Percentiles rank a stretch among this genome's conserved stretches.
phyloP scores from a whole-genome alignment of 2,797 vertebrate genomes.

The Alectoris magna region DNA sequence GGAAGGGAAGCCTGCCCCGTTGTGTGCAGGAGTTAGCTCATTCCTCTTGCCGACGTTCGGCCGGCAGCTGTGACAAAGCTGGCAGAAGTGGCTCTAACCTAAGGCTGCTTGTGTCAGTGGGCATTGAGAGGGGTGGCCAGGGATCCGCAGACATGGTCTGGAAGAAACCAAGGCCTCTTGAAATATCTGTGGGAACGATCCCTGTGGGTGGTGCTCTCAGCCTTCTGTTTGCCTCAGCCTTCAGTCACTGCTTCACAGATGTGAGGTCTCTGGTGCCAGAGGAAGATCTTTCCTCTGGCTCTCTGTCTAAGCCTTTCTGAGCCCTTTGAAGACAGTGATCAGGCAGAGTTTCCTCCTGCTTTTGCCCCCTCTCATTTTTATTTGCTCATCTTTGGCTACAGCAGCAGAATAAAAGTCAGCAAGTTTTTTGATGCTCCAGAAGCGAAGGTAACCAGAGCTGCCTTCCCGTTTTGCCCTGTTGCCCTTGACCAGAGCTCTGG shows the following conservation, averaged over 20 bases:
- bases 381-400: neutral
- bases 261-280: constrained; percentile 33
- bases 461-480: neutral
- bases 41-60: neutral
- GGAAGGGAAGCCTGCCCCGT: constrained; percentile 41
- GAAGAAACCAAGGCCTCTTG: neutral
- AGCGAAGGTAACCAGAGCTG: neutral
- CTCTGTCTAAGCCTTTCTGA: neutral
- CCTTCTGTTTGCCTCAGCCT: neutral
- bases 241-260: constrained; percentile 24
- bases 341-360: neutral
- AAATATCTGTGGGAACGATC: neutral
- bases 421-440: neutral
- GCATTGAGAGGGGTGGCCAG: neutral
- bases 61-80: neutral
- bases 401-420: neutral
- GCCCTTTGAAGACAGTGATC: neutral
- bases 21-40: neutral
- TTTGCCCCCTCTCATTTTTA: neutral
- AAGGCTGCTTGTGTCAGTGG: neutral
- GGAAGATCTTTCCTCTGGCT: constrained; percentile 4
- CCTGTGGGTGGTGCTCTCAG: constrained; percentile 7
- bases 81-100: neutral
- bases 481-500: neutral
- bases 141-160: neutral